These are phyloP conservation scores for Pseudoatta argentina DNA, from an alignment of 1,140 invertebrate species.

Conservation along the genomic window DNA sequence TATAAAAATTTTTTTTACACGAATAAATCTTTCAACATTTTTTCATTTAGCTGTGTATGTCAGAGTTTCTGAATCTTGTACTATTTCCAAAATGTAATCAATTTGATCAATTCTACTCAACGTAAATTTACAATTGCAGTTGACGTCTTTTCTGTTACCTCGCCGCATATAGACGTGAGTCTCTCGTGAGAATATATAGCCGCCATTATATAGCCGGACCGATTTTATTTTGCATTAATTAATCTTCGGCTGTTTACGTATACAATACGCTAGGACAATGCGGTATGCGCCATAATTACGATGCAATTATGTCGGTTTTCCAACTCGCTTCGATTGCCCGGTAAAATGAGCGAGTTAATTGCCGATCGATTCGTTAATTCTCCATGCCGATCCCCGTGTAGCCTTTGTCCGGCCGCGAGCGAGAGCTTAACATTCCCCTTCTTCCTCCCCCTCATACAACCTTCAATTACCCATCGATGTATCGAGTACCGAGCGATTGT, in stretches of 20 bases:
- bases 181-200: neutral
- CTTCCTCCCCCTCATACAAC: constrained; percentile 4
- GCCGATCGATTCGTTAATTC: constrained; percentile 65
- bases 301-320: constrained; percentile 51
- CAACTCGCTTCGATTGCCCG: constrained; percentile 45
- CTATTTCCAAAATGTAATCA: neutral
- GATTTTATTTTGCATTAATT: constrained; percentile 58
- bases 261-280: constrained; percentile 52
- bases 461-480: constrained; percentile 44
- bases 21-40: neutral
- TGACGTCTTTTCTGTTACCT: neutral
- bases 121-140: neutral
- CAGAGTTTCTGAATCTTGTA: neutral
- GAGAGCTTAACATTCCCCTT: constrained; percentile 22
- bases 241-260: constrained; percentile 48
- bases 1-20: too few species aligned
- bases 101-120: neutral
- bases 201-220: neutral
- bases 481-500: constrained; percentile 27
- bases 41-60: neutral
- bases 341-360: constrained; percentile 61
- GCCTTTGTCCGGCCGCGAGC: constrained; percentile 50
- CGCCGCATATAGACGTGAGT: neutral
- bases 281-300: constrained; percentile 55
- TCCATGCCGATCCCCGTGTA: constrained; percentile 12